Percentiles rank a stretch among this genome's conserved stretches.
phyloP scores from a whole-genome alignment of 37 sponge, comb jelly and placozoan species.

The Agelas oroides region DNA sequence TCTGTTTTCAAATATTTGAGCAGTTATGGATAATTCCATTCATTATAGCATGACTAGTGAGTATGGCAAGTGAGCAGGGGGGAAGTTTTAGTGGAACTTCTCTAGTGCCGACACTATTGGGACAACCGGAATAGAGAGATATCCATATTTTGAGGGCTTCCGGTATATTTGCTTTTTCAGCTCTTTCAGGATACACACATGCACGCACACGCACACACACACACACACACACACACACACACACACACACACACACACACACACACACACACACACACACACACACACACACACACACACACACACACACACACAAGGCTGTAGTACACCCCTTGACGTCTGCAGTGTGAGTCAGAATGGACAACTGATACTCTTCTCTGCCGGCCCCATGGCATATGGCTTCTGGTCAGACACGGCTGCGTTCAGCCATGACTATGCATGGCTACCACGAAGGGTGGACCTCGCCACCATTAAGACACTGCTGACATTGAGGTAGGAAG shows the following conservation, averaged over 20 bases:
- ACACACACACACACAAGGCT: slow-evolving; percentile 49
- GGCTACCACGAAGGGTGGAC: slow-evolving; percentile 29
- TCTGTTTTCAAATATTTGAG: too few species aligned
- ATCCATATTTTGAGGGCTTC: too few species aligned
- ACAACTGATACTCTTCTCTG: slow-evolving; percentile 74
- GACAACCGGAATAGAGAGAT: too few species aligned
- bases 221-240: not conserved
- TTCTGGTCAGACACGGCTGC: slow-evolving; percentile 57
- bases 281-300: not conserved
- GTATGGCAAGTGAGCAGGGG: too few species aligned
- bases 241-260: not conserved
- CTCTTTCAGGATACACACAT: too few species aligned
- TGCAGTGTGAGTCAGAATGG: slow-evolving; percentile 62
- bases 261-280: not conserved
- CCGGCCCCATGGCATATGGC: slow-evolving; percentile 68
- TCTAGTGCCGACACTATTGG: too few species aligned
- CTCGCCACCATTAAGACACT: slow-evolving; percentile 15
- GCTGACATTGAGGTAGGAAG: too few species aligned
- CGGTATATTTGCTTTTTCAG: too few species aligned
- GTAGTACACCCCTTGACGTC: slow-evolving; percentile 72
- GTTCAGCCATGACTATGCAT: slow-evolving; percentile 34
- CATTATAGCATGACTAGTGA: too few species aligned
- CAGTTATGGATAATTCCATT: too few species aligned
- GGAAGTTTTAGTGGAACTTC: too few species aligned
- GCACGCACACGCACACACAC: not conserved